Percentiles rank a stretch among this genome's conserved stretches.
phyloP scores from a whole-genome alignment of 2,113 vertebrate species.

The Lathamus discolor region DNA sequence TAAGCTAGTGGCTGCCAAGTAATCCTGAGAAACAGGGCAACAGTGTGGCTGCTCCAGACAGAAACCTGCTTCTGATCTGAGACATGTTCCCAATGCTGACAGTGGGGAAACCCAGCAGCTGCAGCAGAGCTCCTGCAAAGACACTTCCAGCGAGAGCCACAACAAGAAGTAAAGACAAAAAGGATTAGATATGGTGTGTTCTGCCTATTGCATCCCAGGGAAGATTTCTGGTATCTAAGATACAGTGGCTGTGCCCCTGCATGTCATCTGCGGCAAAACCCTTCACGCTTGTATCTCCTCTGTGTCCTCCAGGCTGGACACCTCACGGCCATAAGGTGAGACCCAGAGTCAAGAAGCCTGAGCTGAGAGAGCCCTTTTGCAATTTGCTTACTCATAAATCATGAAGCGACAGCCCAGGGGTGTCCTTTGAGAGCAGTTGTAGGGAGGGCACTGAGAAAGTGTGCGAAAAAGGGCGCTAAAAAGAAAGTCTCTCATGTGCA shows the following conservation, averaged over 20 bases:
- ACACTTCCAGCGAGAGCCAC: accelerated
- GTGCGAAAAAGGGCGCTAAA: neutral
- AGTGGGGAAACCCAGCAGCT: neutral
- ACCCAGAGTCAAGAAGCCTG: neutral
- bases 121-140: neutral
- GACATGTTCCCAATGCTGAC: neutral
- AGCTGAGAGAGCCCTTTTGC: neutral
- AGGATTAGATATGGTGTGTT: neutral
- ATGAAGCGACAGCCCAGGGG: neutral
- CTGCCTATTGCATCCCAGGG: neutral
- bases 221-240: neutral
- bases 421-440: neutral
- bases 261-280: neutral
- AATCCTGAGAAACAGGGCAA: neutral
- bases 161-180: neutral
- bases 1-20: neutral
- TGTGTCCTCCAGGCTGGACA: neutral
- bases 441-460: neutral
- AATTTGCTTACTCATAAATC: neutral
- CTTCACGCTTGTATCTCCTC: neutral
- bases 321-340: accelerated
- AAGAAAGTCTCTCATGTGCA: neutral
- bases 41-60: neutral
- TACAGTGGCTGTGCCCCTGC: neutral
- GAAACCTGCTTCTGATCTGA: slow-evolving; percentile 9